These are phyloP conservation scores for Pseudorectes ferrugineus DNA, from an alignment of 2,113 vertebrate genomes.

Conservation along the genomic window DNA sequence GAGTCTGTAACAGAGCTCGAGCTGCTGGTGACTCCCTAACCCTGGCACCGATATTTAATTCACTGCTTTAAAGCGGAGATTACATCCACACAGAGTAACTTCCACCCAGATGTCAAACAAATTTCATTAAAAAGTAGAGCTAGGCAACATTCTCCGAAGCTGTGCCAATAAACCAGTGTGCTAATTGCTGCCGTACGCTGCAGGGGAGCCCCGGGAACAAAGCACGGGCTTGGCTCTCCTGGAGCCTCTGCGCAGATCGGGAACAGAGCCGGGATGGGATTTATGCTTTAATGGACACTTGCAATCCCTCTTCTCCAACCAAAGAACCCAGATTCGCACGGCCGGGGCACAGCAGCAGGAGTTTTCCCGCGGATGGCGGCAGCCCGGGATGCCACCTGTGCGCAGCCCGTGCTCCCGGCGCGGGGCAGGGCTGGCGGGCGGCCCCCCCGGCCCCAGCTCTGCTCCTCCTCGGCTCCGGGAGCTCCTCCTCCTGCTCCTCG, in stretches of 20 bases:
- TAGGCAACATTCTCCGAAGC: rapidly evolving
- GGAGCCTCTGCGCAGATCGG: rapidly evolving
- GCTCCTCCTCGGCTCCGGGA: neutral
- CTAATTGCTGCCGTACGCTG: neutral
- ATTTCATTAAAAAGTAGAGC: neutral
- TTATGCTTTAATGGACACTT: rapidly evolving
- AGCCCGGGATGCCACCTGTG: neutral
- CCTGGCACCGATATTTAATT: neutral
- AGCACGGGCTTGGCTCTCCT: rapidly evolving
- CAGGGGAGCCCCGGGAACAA: rapidly evolving
- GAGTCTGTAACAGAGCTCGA: neutral
- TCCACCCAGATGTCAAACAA: neutral
- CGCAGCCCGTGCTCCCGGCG: neutral
- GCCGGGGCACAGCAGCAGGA: neutral
- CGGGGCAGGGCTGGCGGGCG: neutral
- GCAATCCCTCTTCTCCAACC: rapidly evolving
- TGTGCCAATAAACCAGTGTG: rapidly evolving
- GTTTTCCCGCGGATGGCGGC: rapidly evolving
- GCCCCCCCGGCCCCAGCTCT: neutral
- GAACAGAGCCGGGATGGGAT: rapidly evolving
- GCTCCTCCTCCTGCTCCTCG: neutral
- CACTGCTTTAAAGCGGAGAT: neutral
- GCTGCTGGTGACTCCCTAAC: neutral
- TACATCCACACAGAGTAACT: neutral
- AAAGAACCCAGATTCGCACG: rapidly evolving